Evolutionary conservation across 2,113 vertebrate species (phyloP).

Genomic region (Hemiscyllium ocellatum): DNA sequence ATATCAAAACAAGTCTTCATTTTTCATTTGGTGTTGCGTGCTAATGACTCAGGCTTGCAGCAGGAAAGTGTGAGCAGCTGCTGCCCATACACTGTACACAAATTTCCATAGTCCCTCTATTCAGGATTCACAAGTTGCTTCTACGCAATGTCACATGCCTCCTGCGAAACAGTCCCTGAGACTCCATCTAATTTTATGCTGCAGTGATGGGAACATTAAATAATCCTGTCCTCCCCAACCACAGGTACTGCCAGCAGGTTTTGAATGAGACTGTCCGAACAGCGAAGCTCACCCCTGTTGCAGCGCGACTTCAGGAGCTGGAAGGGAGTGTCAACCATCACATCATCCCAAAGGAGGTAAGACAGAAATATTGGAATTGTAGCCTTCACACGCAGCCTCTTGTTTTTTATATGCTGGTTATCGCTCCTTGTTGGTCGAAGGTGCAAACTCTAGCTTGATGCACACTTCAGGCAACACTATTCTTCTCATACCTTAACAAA

Average conservation of each 20-base stretch:
- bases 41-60: not conserved
- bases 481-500: not conserved
- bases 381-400: no score
- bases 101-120: no score
- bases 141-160: no score
- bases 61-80: not conserved
- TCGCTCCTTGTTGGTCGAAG: not conserved
- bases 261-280: constrained; percentile 86
- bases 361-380: no score
- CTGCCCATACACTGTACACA: no score
- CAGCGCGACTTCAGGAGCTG: constrained; percentile 80
- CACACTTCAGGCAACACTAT: not conserved
- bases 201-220: not conserved
- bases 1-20: no score
- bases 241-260: constrained; percentile 84
- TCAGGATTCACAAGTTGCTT: no score
- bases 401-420: no score
- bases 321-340: constrained; percentile 85
- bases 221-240: not conserved
- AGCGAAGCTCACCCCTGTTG: constrained; percentile 83
- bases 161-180: no score
- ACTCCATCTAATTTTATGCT: not conserved
- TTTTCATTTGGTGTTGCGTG: no score
- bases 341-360: constrained; percentile 86
- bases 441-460: no score